These are phyloP conservation scores for Dromaius novaehollandiae DNA, from an alignment of 2,113 vertebrate genomes.

Conservation along the genomic window DNA sequence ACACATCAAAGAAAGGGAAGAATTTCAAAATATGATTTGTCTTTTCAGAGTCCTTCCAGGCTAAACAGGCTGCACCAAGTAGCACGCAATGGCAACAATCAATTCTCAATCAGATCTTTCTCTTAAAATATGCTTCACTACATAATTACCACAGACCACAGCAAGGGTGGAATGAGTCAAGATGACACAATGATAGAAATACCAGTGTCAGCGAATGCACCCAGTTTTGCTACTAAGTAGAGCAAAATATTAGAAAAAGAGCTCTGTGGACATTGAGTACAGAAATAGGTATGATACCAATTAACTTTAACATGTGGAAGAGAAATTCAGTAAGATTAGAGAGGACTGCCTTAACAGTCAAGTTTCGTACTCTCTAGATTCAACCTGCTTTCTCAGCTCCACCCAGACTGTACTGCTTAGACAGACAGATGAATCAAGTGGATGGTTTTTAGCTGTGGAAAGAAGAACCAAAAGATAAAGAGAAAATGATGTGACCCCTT, in stretches of 20 bases:
- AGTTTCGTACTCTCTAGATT: not conserved
- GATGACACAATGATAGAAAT: not conserved
- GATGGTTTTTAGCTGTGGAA: not conserved
- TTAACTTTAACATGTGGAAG: not conserved
- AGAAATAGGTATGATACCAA: not conserved
- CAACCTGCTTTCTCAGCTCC: not conserved
- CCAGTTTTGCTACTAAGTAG: rapidly evolving
- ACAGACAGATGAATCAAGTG: not conserved
- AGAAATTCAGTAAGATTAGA: not conserved
- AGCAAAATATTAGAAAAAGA: not conserved
- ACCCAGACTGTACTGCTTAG: not conserved
- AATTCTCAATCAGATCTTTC: not conserved
- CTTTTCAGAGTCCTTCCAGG: not conserved
- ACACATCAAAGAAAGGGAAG: not conserved
- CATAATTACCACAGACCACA: not conserved
- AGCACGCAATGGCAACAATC: not conserved
- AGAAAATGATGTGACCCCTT: not conserved
- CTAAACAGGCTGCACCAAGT: not conserved
- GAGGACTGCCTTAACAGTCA: not conserved
- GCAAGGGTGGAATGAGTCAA: rapidly evolving
- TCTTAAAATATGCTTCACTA: not conserved
- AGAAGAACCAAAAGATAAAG: not conserved
- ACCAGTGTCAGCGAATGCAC: not conserved
- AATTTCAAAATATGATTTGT: not conserved
- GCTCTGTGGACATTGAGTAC: not conserved